phyloP scores from a whole-genome alignment of 2,888 invertebrate species.

The Drosophila demipolita region DNA sequence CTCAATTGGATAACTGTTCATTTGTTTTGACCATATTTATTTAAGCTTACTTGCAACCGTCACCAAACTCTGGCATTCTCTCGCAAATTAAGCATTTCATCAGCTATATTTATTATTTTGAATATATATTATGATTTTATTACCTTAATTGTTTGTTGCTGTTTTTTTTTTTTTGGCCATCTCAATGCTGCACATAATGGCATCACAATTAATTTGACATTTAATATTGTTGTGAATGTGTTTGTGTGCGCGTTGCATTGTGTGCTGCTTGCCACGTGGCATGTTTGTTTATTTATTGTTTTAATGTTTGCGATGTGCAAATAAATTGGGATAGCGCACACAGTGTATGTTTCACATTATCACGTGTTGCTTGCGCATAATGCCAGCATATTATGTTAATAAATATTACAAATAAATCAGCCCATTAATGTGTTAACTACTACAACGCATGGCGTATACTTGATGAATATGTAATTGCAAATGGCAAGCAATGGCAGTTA shows the following conservation, averaged over 20 bases:
- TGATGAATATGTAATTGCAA: slow-evolving; percentile 53
- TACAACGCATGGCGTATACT: slow-evolving; percentile 27
- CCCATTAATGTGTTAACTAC: slow-evolving; percentile 72
- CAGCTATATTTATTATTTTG: not conserved
- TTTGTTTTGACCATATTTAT: slow-evolving; percentile 46
- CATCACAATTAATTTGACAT: slow-evolving; percentile 69
- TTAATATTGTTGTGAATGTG: slow-evolving; percentile 49
- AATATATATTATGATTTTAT: slow-evolving; percentile 48
- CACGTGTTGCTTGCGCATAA: slow-evolving; percentile 66
- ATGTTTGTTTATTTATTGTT: slow-evolving; percentile 61
- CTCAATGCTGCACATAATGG: slow-evolving; percentile 70
- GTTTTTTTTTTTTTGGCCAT: slow-evolving; percentile 3
- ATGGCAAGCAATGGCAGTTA: slow-evolving; percentile 12
- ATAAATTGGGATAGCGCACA: slow-evolving; percentile 58
- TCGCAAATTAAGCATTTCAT: not conserved
- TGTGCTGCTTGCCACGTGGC: slow-evolving; percentile 32
- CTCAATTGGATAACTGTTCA: slow-evolving; percentile 35
- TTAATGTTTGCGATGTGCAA: slow-evolving; percentile 59
- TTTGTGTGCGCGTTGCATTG: slow-evolving; percentile 9
- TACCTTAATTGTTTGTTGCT: slow-evolving; percentile 26
- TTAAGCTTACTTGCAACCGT: slow-evolving; percentile 34
- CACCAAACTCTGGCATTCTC: slow-evolving; percentile 26
- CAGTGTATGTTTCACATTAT: slow-evolving; percentile 54
- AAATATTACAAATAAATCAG: slow-evolving; percentile 70
- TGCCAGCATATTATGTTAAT: slow-evolving; percentile 66